Base-by-base conservation (phyloP, 2,113 vertebrate genomes). In the Mustelus asterias region DNA sequence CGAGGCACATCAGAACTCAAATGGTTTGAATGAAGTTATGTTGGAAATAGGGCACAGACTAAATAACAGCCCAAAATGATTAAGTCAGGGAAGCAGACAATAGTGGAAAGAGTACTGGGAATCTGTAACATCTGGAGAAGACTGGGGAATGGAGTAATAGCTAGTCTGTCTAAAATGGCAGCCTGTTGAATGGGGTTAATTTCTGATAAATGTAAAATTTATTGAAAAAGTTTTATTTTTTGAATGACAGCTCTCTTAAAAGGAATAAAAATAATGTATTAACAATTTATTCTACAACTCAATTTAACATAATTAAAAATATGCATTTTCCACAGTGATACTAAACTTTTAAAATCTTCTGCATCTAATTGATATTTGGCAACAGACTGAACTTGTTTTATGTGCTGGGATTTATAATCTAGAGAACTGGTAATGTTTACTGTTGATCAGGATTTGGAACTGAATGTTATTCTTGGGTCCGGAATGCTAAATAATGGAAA, bases 1-100 rank as follows among this genome's bases (percentile, higher is more conserved):
- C 22, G 24, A 70, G 65, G 20, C 69, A 54, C 94, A 95, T 44
- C 18, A 76, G 41, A 95, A 76, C 41, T 44, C 63, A 72, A 95
- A 95, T 72, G 24, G 69, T 72, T 95, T 70, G 94, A 76, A 72
- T 72, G 94, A 95, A 5, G 24, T 72, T 44, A 72, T 72, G 26
- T 95, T 72, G 94, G 29, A 95, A 95, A 72, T 72, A 13, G 69
- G 37, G 65, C 13, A 72, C 67, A 95, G 94, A 95, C 94, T 44
- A 95, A 95, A 95, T 95, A 95, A 95, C 94, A 95, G 24, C 67
- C 69, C 94, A 95, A 95, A 95, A 76, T 72, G 94, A 95, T 95
- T 95, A 95, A 95, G 69, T 72, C 94, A 76, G 41, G 94, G 41
- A 95, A 76, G 44, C 94, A 95, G 67, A 72, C 94, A 33, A 95